phyloP scores from a whole-genome alignment of 2,113 vertebrate species.

The Rhodinocichla rosea region DNA sequence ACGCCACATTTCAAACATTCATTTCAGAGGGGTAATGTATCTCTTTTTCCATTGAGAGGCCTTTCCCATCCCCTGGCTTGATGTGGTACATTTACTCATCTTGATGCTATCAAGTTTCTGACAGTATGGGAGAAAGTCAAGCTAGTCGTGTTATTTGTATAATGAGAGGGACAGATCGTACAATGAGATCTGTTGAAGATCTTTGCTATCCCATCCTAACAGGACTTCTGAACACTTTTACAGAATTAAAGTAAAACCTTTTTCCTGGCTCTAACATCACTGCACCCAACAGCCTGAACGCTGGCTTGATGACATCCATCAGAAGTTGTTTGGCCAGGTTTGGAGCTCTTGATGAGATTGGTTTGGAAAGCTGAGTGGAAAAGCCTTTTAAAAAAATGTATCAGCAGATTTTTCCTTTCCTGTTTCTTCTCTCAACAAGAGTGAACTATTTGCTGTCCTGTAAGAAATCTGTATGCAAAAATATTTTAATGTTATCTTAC shows the following conservation, averaged over 20 bases:
- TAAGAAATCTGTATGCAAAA: neutral
- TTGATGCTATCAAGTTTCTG: constrained; percentile 6
- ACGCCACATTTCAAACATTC: constrained; percentile 3
- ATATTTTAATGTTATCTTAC: neutral
- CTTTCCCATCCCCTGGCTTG: constrained; percentile 18
- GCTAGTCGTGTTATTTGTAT: neutral
- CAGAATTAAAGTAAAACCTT: neutral
- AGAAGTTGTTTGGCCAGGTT: neutral
- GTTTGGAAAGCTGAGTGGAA: constrained; percentile 28
- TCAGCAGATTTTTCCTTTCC: neutral
- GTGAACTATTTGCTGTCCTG: neutral
- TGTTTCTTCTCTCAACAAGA: neutral
- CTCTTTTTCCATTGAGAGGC: constrained; percentile 3
- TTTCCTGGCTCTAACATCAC: neutral
- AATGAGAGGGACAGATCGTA: neutral
- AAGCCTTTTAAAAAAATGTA: neutral
- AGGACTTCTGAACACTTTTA: neutral
- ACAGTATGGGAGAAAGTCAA: constrained; percentile 16
- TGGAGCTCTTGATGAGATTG: neutral
- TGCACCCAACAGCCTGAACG: neutral
- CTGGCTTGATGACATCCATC: neutral
- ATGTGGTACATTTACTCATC: constrained; percentile 4
- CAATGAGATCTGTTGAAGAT: neutral
- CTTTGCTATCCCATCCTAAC: neutral
- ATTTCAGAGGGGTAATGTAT: constrained; percentile 14